A percentile compares a stretch with the other conserved stretches of the same genome.
Conservation (phyloP, 2,888 invertebrate genomes). For the Gymnocheta viridis region DNA sequence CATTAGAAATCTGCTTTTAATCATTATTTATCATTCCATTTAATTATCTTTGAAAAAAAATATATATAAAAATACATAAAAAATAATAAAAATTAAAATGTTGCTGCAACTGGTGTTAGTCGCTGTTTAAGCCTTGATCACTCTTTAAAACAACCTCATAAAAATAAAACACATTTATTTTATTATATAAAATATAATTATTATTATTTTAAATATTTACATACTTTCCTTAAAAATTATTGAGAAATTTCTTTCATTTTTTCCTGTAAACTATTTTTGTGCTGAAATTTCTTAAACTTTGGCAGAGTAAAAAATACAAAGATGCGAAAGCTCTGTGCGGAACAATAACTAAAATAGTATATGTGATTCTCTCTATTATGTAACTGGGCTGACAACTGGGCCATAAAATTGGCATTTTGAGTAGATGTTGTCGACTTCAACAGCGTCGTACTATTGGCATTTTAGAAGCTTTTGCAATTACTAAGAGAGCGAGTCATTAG, state of each 20-base stretch:
- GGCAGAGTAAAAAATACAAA: background rate
- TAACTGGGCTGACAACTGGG: too few relatives aligned
- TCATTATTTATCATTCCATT: background rate
- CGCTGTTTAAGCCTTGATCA: background rate
- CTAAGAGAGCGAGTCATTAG: too few relatives aligned
- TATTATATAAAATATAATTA: too few relatives aligned
- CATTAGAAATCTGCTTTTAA: background rate
- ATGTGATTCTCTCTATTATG: too few relatives aligned
- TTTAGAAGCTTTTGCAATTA: too few relatives aligned
- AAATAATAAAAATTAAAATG: background rate
- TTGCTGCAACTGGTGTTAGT: background rate
- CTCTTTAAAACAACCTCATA: background rate
- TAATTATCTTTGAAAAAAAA: too few relatives aligned
- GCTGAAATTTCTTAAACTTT: background rate
- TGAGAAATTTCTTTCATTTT: background rate
- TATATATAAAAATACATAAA: background rate
- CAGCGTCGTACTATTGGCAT: too few relatives aligned
- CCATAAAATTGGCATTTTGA: too few relatives aligned
- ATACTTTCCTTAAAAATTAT: too few relatives aligned
- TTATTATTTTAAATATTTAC: too few relatives aligned
- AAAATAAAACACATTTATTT: background rate
- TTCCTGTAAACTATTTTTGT: background rate
- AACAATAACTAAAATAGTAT: too few relatives aligned
- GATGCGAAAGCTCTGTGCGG: background rate
- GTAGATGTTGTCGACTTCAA: too few relatives aligned